These are phyloP conservation scores for Oncorhynchus nerka DNA, from an alignment of 2,113 vertebrate species.

Conservation along the genomic window DNA sequence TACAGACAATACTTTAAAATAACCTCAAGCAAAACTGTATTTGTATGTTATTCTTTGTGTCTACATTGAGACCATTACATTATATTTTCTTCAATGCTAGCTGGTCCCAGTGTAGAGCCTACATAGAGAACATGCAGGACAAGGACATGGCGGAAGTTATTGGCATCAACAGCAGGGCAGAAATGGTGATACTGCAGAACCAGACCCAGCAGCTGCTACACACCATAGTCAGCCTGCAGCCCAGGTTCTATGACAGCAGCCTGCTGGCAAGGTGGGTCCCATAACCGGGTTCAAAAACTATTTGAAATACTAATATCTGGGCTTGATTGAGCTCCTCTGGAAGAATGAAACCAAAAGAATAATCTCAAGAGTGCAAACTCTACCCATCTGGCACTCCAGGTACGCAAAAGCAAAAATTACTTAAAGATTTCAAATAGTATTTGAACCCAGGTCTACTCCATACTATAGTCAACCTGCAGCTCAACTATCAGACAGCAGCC, in stretches of 20 bases:
- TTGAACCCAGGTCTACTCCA: neutral
- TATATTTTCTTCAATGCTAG: neutral
- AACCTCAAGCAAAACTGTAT: no score
- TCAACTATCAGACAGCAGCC: no score
- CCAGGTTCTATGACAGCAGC: neutral
- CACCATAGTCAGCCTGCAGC: slow-evolving; percentile 1
- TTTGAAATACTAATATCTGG: neutral
- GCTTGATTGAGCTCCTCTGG: neutral
- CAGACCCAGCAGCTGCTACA: slow-evolving; percentile 13
- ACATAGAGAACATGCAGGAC: slow-evolving; percentile 11
- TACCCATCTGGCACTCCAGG: neutral
- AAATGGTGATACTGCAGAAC: neutral
- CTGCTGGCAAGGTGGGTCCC: neutral
- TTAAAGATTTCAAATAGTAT: neutral
- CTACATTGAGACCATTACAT: neutral
- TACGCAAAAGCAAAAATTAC: neutral
- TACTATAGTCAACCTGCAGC: no score
- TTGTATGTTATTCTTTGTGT: no score
- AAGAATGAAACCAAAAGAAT: no score
- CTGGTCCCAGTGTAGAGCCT: slow-evolving; percentile 9
- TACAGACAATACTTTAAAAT: no score
- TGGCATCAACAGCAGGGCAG: neutral
- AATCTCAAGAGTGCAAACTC: no score
- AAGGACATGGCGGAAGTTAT: neutral
- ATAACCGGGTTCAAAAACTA: neutral